Percentiles rank a stretch among this genome's conserved stretches.
Evolutionary conservation across 2,888 invertebrate genomes (phyloP).

Genomic region (Eilema griseolum): DNA sequence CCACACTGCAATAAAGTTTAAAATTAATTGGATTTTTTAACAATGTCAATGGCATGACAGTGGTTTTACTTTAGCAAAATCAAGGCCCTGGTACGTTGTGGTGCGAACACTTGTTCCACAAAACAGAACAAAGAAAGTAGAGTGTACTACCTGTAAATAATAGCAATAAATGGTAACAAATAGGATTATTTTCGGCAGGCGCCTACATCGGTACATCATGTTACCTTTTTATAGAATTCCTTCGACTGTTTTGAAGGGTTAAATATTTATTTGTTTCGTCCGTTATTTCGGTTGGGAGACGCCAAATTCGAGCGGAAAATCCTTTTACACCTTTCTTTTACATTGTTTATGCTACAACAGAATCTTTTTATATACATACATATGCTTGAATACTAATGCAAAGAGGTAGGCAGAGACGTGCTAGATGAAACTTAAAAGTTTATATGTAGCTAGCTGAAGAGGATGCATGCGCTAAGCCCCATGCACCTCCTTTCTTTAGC

Average conservation of each 20-base stretch:
- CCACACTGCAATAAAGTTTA: too few species aligned
- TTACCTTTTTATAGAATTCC: constrained; percentile 3
- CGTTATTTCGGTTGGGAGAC: background rate
- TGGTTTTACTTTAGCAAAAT: too few species aligned
- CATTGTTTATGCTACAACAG: background rate
- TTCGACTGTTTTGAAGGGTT: background rate
- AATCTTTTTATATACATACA: background rate
- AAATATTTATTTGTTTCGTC: constrained; percentile 1
- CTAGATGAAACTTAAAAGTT: background rate
- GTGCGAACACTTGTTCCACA: too few species aligned
- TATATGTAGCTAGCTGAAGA: too few species aligned
- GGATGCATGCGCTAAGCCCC: too few species aligned
- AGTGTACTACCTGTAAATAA: background rate
- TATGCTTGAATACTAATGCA: background rate
- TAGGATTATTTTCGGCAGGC: background rate
- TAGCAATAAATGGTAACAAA: background rate
- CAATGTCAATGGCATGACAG: too few species aligned
- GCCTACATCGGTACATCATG: background rate
- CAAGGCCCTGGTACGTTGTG: too few species aligned
- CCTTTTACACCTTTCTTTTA: constrained; percentile 4
- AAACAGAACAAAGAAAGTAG: background rate
- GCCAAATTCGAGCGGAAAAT: background rate
- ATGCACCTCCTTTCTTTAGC: too few species aligned
- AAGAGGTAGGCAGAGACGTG: background rate
- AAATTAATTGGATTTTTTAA: too few species aligned